Evolutionary conservation across 2,888 invertebrate genomes (phyloP).

Genomic region (Leucophenga montana): DNA sequence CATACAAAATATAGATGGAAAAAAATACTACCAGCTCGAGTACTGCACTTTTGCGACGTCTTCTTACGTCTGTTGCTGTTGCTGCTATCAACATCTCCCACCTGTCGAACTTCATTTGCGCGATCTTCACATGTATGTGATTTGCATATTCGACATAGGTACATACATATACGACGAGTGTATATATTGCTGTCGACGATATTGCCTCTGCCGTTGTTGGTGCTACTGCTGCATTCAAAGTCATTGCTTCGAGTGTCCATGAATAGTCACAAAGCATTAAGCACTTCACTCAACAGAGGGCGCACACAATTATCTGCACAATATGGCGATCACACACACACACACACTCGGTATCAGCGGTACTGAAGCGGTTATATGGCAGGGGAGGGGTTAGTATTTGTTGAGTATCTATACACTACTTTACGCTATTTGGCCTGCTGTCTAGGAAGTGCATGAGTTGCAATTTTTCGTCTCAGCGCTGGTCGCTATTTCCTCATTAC

Average conservation of each 20-base stretch:
- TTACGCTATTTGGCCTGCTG: constrained; percentile 64
- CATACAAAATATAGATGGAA: constrained; percentile 12
- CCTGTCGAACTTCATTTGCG: constrained; percentile 57
- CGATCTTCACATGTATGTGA: constrained; percentile 65
- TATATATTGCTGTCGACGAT: constrained; percentile 34
- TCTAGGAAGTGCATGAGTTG: constrained; percentile 67
- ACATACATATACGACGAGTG: constrained; percentile 39
- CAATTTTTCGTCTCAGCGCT: constrained; percentile 50
- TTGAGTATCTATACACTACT: constrained; percentile 39
- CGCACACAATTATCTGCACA: constrained; percentile 65
- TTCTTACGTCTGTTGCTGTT: constrained; percentile 29
- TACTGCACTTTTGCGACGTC: constrained; percentile 58
- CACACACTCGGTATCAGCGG: constrained; percentile 7
- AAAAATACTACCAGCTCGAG: constrained; percentile 54
- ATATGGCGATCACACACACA: constrained; percentile 66
- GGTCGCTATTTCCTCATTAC: constrained; percentile 23
- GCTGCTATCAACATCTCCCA: constrained; percentile 44
- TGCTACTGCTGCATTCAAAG: constrained; percentile 27
- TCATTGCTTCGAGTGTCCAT: constrained; percentile 59
- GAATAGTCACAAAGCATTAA: constrained; percentile 66
- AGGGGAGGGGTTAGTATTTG: constrained; percentile 38
- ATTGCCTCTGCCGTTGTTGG: constrained; percentile 58
- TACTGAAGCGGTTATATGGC: constrained; percentile 42
- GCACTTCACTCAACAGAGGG: constrained; percentile 52
- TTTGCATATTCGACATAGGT: constrained; percentile 57